Evolutionary conservation across 2,888 invertebrate species (phyloP), one percentile per base, ranked within the genome.

Genomic region (Pediacus dermestoides): DNA sequence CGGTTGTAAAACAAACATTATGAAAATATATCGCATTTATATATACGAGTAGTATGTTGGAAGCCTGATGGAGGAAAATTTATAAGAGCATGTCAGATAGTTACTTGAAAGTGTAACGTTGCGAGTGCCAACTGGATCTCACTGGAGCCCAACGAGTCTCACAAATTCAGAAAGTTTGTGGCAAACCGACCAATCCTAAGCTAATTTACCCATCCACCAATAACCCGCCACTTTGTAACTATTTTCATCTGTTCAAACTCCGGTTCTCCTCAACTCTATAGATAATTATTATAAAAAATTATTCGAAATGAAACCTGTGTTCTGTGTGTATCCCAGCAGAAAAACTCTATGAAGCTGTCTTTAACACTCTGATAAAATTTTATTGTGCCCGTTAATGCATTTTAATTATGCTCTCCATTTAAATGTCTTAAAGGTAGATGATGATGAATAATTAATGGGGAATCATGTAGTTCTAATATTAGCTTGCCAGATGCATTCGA

Each of bases 181-280:
- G 39, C 46, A 49, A 55, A 49, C 53, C 46, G 51, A 51, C 48
- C 55, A 55, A 55, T 57, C 52, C 52, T 44, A 46, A 46, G 53
- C 54, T 57, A 56, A 56, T 57, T 56, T 57, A 53, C 53, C 55
- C 52, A 55, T 56, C 48, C 52, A 43, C 50, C 44, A 49, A 54
- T 53, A 55, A 51, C 48, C 51, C n/a, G n/a, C 44, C 41, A 44
- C 43, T 48, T 48, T 39, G 26, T 44, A 48, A 48, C 45, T 45
- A 45, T 48, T 48, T 46, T 35, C 34, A 32, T 44, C 42, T 31
- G 37, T 44, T n/a, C n/a, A n/a, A n/a, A n/a, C n/a, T n/a, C n/a
- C n/a, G n/a, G n/a, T n/a, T n/a, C n/a, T n/a, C n/a, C n/a, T n/a
- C n/a, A n/a, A n/a, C n/a, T n/a, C n/a, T n/a, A n/a, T n/a, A n/a